phyloP scores from a whole-genome alignment of 2,888 invertebrate genomes.

The Plebejus anna region DNA sequence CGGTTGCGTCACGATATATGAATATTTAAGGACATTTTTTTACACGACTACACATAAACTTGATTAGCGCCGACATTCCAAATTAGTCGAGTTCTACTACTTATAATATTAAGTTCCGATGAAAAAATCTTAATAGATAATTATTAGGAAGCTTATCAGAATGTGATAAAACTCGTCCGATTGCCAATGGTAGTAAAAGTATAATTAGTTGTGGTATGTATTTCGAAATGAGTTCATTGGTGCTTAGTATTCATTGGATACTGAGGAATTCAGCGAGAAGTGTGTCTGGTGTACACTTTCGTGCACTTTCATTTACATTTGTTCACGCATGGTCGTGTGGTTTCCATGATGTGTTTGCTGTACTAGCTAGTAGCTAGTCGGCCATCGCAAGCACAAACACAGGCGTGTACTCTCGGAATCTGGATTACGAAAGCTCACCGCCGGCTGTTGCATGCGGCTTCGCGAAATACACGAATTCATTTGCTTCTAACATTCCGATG shows the following conservation, averaged over 20 bases:
- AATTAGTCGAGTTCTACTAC: background rate
- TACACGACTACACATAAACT: background rate
- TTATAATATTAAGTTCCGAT: background rate
- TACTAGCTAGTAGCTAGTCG: conserved; percentile 27
- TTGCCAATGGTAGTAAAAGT: background rate
- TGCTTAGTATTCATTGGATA: conserved; percentile 1
- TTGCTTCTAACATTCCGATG: conserved; percentile 22
- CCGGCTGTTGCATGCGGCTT: conserved; percentile 57
- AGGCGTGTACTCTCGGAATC: conserved; percentile 46
- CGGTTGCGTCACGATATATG: background rate
- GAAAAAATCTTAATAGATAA: background rate
- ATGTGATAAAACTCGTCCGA: background rate
- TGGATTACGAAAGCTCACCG: conserved; percentile 57
- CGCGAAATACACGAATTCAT: conserved; percentile 33
- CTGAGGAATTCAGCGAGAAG: conserved; percentile 20
- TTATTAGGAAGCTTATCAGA: background rate
- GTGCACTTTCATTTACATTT: conserved; percentile 31
- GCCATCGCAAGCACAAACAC: conserved; percentile 35
- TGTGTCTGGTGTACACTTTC: conserved; percentile 29
- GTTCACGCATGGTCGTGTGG: conserved; percentile 30
- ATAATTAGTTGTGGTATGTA: conserved; percentile 4
- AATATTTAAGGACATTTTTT: conserved; percentile 8
- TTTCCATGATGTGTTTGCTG: conserved; percentile 32
- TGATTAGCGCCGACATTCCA: background rate
- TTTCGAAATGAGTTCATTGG: conserved; percentile 6